A percentile compares a stretch with the other conserved stretches of the same genome.
These are phyloP conservation scores for Mimachlamys varia DNA, from an alignment of 2,888 invertebrate genomes.

Conservation along the genomic window DNA sequence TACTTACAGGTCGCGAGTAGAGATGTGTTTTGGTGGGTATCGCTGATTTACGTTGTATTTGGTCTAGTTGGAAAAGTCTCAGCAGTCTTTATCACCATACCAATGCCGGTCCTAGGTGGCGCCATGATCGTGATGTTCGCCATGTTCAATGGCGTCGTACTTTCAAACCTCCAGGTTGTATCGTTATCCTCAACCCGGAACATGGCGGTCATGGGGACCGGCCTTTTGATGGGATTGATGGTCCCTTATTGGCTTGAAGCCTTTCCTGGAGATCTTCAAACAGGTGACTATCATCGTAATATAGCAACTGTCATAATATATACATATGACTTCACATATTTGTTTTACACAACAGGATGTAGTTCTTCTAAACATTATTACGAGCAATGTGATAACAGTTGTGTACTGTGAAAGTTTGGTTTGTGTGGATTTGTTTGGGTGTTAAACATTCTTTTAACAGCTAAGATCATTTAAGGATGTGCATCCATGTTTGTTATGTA, in stretches of 20 bases:
- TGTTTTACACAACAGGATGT: no score
- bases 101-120: neutral
- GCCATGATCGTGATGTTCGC: constrained; percentile 3
- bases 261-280: neutral
- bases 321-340: no score
- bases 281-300: neutral
- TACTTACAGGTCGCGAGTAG: neutral
- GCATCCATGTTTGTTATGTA: no score
- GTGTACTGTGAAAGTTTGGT: no score
- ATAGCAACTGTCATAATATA: no score
- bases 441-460: no score
- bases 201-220: neutral
- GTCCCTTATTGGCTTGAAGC: neutral
- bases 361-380: no score
- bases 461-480: no score
- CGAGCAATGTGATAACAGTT: no score
- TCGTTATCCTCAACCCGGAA: neutral
- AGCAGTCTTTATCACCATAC: neutral
- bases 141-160: neutral
- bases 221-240: neutral
- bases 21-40: constrained; percentile 12
- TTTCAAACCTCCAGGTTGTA: neutral
- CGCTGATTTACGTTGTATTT: neutral
- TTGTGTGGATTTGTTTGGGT: no score
- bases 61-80: neutral